Evolutionary conservation across 1,140 invertebrate genomes (phyloP).

Genomic region (Coptotermes formosanus): DNA sequence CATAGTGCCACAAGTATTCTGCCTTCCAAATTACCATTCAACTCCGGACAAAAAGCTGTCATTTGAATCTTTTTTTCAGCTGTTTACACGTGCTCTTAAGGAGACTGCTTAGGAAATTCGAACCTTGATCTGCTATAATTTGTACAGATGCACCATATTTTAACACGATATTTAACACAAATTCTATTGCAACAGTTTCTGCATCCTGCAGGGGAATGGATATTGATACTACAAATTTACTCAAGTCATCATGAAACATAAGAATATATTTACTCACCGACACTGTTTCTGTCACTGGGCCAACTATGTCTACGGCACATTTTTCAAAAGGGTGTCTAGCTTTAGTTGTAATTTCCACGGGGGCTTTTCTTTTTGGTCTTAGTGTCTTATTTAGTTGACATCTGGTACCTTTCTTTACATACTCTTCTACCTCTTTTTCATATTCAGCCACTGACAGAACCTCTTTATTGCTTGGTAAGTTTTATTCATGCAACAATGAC

Average conservation of each 20-base stretch:
- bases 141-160: not conserved
- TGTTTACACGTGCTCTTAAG: not conserved
- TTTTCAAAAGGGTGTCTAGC: conserved; percentile 18
- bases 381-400: not conserved
- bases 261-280: conserved; percentile 35
- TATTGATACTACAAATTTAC: conserved; percentile 32
- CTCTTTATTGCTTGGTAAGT: not conserved
- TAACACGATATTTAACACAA: conserved; percentile 5
- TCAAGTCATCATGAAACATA: conserved; percentile 32
- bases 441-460: not conserved
- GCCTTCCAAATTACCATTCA: too few relatives aligned
- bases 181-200: conserved; percentile 15
- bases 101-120: not conserved
- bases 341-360: conserved; percentile 16
- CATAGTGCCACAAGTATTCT: too few relatives aligned
- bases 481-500: not conserved
- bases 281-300: conserved; percentile 29
- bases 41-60: not conserved
- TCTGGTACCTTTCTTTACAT: not conserved
- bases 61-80: not conserved
- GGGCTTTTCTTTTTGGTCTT: not conserved
- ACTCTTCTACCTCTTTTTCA: conserved; percentile 24
- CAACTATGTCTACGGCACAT: conserved; percentile 34
- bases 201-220: conserved; percentile 29
- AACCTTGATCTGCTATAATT: not conserved